phyloP scores from a whole-genome alignment of 2,113 vertebrate species.

The Alethe diademata region DNA sequence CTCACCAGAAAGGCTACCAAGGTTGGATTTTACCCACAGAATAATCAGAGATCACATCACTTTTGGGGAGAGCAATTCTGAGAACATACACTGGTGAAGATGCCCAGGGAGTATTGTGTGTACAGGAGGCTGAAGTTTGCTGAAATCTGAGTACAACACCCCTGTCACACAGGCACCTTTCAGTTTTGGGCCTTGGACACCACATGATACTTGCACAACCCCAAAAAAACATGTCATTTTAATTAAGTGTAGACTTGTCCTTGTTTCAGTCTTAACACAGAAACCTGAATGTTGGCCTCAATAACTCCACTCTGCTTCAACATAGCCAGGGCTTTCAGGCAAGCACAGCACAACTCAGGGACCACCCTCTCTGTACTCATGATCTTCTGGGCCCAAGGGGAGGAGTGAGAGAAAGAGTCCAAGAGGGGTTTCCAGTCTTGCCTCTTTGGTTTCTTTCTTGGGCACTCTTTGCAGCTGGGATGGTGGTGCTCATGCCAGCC shows the following conservation, averaged over 20 bases:
- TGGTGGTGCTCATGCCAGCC: neutral
- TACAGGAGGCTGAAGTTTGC: neutral
- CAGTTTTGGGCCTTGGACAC: neutral
- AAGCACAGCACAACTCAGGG: neutral
- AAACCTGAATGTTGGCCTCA: neutral
- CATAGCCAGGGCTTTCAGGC: neutral
- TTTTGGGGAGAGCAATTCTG: neutral
- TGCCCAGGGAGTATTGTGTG: accelerated
- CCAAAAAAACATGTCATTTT: neutral
- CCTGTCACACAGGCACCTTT: neutral
- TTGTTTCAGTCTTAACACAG: neutral
- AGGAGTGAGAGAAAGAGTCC: neutral
- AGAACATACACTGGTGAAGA: accelerated
- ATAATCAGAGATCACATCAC: neutral
- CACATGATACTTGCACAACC: neutral
- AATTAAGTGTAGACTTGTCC: neutral
- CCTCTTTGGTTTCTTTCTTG: neutral
- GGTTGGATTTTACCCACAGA: neutral
- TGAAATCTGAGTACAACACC: neutral
- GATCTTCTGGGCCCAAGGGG: neutral
- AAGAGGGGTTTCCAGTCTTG: neutral
- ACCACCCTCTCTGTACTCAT: accelerated
- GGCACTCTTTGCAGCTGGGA: neutral
- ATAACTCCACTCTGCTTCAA: neutral
- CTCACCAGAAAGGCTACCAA: neutral